These are phyloP conservation scores for Phenganax marumi DNA, from an alignment of 92 coral and sea anemone species.

Conservation along the genomic window DNA sequence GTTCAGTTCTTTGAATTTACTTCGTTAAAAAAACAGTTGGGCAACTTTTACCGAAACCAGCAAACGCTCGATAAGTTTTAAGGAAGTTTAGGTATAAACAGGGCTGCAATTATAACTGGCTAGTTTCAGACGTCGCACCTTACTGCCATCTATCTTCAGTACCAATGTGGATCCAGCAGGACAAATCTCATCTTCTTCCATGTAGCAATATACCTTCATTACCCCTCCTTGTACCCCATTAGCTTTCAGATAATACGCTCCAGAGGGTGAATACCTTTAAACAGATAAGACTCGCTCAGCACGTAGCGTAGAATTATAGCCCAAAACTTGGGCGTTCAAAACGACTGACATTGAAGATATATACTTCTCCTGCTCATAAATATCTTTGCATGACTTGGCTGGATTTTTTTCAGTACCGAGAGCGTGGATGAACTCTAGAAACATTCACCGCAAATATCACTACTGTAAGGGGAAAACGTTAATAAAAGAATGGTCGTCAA, in stretches of 20 bases:
- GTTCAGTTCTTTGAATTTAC: neutral
- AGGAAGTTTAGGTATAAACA: too few species aligned
- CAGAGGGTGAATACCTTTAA: slow-evolving; percentile 30
- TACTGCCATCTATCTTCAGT: slow-evolving; percentile 32
- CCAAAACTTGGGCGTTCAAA: neutral
- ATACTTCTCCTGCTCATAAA: slow-evolving; percentile 30
- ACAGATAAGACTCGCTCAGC: neutral
- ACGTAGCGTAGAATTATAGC: neutral
- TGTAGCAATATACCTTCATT: slow-evolving; percentile 24
- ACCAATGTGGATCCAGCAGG: slow-evolving; percentile 45
- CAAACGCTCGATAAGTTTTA: too few species aligned
- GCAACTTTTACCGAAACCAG: too few species aligned
- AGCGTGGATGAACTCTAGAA: slow-evolving; percentile 25
- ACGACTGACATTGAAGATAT: neutral
- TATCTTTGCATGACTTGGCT: slow-evolving; percentile 41
- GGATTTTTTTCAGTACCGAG: slow-evolving; percentile 34
- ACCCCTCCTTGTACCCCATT: slow-evolving; percentile 20
- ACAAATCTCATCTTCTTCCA: slow-evolving; percentile 29
- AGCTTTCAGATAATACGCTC: slow-evolving; percentile 29
- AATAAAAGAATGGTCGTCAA: neutral
- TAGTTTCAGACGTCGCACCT: neutral
- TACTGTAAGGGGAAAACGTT: neutral
- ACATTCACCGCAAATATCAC: neutral
- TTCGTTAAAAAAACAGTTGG: too few species aligned
- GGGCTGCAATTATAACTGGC: too few species aligned